Conservation (phyloP, 2,113 vertebrate species). For the Phrynosoma platyrhinos region DNA sequence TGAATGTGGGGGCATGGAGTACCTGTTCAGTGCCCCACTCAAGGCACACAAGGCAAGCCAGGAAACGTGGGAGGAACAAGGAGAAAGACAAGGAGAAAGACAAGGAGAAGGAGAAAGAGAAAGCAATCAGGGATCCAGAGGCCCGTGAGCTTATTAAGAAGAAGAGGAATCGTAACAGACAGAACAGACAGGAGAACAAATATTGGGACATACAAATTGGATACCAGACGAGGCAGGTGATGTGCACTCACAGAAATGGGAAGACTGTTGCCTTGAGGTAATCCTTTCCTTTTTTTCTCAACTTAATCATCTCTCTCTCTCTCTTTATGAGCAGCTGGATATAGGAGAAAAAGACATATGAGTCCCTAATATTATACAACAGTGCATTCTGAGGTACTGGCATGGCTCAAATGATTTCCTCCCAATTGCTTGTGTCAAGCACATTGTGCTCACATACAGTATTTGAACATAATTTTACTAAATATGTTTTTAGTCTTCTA, state of each 20-base stretch:
- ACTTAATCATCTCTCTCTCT: slow-evolving; percentile 4
- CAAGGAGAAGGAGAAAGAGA: slow-evolving; percentile 84
- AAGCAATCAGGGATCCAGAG: slow-evolving; percentile 86
- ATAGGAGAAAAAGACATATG: neutral
- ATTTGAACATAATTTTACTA: neutral
- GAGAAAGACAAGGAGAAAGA: slow-evolving; percentile 85
- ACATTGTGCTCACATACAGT: neutral
- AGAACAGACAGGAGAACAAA: slow-evolving; percentile 91
- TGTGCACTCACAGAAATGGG: slow-evolving; percentile 90
- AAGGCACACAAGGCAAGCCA: slow-evolving; percentile 81
- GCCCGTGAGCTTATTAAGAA: slow-evolving; percentile 94
- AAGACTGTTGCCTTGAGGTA: slow-evolving; percentile 86
- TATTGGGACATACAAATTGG: slow-evolving; percentile 97
- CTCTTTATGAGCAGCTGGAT: neutral
- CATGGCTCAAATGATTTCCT: fast-evolving
- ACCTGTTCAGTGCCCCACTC: slow-evolving; percentile 78
- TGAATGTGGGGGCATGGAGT: slow-evolving; percentile 89
- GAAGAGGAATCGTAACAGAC: slow-evolving; percentile 91
- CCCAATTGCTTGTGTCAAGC: neutral
- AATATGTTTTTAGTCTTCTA: neutral
- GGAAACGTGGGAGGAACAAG: slow-evolving; percentile 87
- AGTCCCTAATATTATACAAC: neutral
- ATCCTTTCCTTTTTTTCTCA: slow-evolving; percentile 43
- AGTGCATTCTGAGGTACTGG: neutral
- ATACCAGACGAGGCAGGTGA: slow-evolving; percentile 90